Conservation (phyloP, 2,888 invertebrate species). For the Dastarcus helophoroides region DNA sequence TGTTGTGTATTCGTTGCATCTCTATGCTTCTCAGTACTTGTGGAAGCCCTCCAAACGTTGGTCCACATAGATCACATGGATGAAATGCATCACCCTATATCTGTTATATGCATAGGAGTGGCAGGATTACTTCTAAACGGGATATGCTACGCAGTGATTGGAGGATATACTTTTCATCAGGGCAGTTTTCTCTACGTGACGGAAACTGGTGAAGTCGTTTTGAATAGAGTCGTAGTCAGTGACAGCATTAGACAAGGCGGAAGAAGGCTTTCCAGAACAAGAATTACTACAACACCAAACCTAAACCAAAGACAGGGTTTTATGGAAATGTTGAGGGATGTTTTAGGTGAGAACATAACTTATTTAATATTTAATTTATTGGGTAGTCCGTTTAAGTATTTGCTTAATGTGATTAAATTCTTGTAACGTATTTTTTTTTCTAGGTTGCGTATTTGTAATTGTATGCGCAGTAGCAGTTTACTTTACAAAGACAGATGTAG, state of each 20-base stretch:
- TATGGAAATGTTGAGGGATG: constrained; percentile 50
- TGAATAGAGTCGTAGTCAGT: constrained; percentile 43
- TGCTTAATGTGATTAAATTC: constrained; percentile 7
- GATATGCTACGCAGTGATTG: constrained; percentile 68
- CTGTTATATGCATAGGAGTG: constrained; percentile 60
- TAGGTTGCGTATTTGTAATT: constrained; percentile 68
- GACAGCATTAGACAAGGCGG: constrained; percentile 37
- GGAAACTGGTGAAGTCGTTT: constrained; percentile 47
- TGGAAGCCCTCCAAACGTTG: constrained; percentile 72
- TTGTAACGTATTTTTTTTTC: constrained; percentile 15
- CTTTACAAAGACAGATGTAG: constrained; percentile 46
- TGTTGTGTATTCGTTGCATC: constrained; percentile 75
- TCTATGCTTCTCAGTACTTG: constrained; percentile 66
- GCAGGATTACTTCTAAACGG: constrained; percentile 63
- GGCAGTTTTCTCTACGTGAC: constrained; percentile 56
- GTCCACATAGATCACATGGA: constrained; percentile 63
- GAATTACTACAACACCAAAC: constrained; percentile 24
- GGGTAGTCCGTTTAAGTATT: constrained; percentile 2
- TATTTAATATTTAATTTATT: constrained; percentile 6
- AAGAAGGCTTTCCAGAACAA: constrained; percentile 38
- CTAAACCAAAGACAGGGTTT: constrained; percentile 44
- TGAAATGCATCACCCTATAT: constrained; percentile 61
- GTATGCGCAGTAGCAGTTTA: constrained; percentile 50
- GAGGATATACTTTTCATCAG: constrained; percentile 67
- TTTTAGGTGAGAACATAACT: constrained; percentile 38